Evolutionary conservation across 92 coral and sea anemone genomes (phyloP).

Genomic region (Galaxea fascicularis): DNA sequence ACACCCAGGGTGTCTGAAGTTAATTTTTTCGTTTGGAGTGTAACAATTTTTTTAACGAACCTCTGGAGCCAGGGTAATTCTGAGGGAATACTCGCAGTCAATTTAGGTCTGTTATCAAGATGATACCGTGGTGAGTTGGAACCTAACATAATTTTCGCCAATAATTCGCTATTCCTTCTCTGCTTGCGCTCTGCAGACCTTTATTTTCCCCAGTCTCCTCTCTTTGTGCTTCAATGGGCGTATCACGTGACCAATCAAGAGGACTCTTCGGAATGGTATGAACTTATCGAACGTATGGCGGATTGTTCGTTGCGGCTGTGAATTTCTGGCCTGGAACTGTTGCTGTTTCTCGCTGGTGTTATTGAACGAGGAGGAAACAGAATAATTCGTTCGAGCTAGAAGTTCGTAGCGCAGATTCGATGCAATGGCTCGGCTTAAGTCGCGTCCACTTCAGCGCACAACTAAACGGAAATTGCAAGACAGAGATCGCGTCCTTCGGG

Average conservation of each 20-base stretch:
- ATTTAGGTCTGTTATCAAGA: too few species aligned
- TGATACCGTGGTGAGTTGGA: too few species aligned
- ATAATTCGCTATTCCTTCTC: too few species aligned
- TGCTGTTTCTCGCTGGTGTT: not conserved
- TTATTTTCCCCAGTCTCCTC: not conserved
- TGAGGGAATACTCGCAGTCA: too few species aligned
- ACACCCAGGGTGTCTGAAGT: too few species aligned
- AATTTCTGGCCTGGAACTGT: not conserved
- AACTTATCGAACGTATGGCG: slow-evolving; percentile 42
- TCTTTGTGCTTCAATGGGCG: not conserved
- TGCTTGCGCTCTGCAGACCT: too few species aligned
- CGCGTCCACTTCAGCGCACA: slow-evolving; percentile 37
- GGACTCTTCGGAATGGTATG: slow-evolving; percentile 77
- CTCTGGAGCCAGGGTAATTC: too few species aligned
- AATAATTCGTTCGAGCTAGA: not conserved
- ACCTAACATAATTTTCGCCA: too few species aligned
- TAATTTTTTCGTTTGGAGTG: too few species aligned
- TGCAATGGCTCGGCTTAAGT: slow-evolving; percentile 45
- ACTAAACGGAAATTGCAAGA: slow-evolving; percentile 49
- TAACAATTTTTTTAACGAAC: too few species aligned
- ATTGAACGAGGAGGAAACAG: not conserved
- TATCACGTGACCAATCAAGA: slow-evolving; percentile 66
- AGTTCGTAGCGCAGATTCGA: not conserved
- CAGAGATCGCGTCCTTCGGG: slow-evolving; percentile 41
- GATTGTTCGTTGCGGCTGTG: slow-evolving; percentile 36